Evolutionary conservation across 1,140 invertebrate species (phyloP).

Genomic region (Ylistrum balloti): DNA sequence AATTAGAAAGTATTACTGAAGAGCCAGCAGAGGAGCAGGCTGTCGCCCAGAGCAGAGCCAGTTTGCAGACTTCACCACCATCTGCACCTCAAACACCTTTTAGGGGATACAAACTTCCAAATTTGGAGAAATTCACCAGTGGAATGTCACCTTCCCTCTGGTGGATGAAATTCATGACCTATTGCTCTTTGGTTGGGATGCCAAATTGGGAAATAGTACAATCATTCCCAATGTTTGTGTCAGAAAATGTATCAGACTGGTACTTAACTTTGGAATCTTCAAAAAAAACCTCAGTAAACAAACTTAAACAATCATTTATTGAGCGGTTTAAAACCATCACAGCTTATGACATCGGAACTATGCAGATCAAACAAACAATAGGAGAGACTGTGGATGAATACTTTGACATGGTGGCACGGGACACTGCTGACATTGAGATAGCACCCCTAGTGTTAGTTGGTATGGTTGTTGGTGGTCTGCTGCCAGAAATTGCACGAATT

Average conservation of each 20-base stretch:
- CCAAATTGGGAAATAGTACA: neutral
- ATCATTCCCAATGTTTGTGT: neutral
- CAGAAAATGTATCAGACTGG: neutral
- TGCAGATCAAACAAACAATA: neutral
- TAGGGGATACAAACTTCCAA: neutral
- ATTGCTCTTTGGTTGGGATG: neutral
- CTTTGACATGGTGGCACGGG: neutral
- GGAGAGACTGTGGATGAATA: slow-evolving; percentile 11
- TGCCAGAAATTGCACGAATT: too few relatives aligned
- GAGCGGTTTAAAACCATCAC: neutral
- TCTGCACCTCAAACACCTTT: neutral
- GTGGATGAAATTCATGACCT: neutral
- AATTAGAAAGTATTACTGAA: neutral
- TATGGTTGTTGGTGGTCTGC: too few relatives aligned
- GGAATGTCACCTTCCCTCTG: neutral
- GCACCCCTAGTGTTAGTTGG: too few relatives aligned
- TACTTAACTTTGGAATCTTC: neutral
- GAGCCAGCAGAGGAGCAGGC: neutral
- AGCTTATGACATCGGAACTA: neutral
- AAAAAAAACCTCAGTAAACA: neutral
- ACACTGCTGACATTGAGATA: too few relatives aligned
- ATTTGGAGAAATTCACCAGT: neutral
- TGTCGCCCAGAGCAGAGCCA: neutral
- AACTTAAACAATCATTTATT: neutral
- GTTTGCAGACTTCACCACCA: neutral